Evolutionary conservation across 2,797 vertebrate genomes (phyloP).

Genomic region (Cuniculus paca): DNA sequence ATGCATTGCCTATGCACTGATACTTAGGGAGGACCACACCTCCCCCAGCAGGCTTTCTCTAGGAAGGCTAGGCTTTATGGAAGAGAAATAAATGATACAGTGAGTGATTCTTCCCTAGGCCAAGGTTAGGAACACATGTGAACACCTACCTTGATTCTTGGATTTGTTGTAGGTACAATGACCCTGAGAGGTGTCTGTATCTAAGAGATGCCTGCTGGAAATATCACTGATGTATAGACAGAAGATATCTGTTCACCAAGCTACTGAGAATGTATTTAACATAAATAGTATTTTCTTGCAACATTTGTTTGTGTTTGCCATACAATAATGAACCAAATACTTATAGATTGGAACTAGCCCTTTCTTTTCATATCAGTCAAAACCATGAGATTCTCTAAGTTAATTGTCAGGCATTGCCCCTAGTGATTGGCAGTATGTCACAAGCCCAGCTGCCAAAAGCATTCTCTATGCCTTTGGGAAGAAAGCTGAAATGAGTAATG

Average conservation of each 20-base stretch:
- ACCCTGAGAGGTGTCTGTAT: conserved; percentile 8
- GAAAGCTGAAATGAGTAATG: conserved; percentile 51
- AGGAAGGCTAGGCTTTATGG: conserved; percentile 24
- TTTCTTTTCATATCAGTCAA: conserved; percentile 69
- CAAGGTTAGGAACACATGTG: conserved; percentile 51
- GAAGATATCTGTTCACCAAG: conserved; percentile 38
- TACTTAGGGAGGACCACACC: conserved; percentile 62
- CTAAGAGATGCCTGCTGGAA: background rate
- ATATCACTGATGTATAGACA: background rate
- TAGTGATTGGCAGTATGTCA: conserved; percentile 70
- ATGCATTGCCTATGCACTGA: background rate
- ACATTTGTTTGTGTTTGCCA: conserved; percentile 35
- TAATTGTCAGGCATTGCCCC: conserved; percentile 64
- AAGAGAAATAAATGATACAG: conserved; percentile 3
- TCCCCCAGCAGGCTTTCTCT: conserved; percentile 69
- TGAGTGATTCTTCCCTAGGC: conserved; percentile 26
- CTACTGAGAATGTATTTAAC: background rate
- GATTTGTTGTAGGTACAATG: background rate
- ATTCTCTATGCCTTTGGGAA: conserved; percentile 63
- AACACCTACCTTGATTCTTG: background rate
- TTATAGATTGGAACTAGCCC: conserved; percentile 64
- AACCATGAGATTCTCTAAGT: conserved; percentile 70
- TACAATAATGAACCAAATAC: conserved; percentile 70
- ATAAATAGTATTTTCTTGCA: conserved; percentile 6
- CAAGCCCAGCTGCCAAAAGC: conserved; percentile 68